These are phyloP conservation scores for Adelognathus sp. DNA, from an alignment of 2,888 invertebrate genomes.

Conservation along the genomic window DNA sequence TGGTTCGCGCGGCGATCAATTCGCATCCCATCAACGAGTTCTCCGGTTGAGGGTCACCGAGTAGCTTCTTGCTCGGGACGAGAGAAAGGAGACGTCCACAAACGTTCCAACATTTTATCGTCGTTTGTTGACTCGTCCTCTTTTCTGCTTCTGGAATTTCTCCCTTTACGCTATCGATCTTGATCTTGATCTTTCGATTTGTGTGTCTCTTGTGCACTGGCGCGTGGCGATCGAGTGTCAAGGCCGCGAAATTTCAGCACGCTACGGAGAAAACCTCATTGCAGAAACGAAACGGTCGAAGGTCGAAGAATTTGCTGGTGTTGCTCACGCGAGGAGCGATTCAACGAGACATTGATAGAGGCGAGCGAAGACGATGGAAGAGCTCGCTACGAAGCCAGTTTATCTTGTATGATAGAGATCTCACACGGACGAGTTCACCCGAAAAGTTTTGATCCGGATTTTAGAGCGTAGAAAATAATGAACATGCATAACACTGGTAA, in stretches of 20 bases:
- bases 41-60: constrained; percentile 12
- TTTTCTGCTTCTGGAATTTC: neutral
- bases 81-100: constrained; percentile 7
- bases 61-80: neutral
- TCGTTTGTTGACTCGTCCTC: neutral
- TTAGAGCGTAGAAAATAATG: neutral
- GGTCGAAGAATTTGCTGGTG: constrained; percentile 31
- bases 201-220: neutral
- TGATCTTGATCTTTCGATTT: constrained; percentile 34
- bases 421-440: neutral
- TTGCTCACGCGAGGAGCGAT: constrained; percentile 24
- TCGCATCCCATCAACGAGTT: constrained; percentile 14
- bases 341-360: neutral
- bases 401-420: neutral
- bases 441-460: neutral
- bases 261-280: neutral
- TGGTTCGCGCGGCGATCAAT: constrained; percentile 6
- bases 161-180: constrained; percentile 22
- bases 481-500: neutral
- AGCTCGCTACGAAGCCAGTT: neutral
- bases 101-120: constrained; percentile 9
- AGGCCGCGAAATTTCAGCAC: constrained; percentile 39
- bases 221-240: neutral
- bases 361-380: neutral
- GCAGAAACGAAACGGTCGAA: constrained; percentile 32